Evolutionary conservation across 2,888 invertebrate species (phyloP).

Genomic region (Neoscelio sp.): DNA sequence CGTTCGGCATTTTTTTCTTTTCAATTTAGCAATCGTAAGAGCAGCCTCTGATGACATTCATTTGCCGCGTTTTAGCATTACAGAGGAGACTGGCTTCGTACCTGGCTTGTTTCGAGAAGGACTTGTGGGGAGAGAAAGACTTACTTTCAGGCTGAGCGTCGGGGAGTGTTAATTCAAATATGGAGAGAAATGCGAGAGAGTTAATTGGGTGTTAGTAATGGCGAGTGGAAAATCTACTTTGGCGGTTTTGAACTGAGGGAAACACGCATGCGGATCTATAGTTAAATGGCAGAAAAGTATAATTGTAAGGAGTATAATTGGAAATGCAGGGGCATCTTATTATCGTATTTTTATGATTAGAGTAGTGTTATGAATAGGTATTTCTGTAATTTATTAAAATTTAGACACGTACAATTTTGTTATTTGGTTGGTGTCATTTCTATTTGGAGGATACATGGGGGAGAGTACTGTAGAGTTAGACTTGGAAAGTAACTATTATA

Average conservation of each 20-base stretch:
- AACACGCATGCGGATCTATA: neutral
- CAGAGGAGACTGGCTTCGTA: neutral
- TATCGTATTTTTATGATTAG: too few species aligned
- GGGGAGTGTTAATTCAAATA: conserved; percentile 17
- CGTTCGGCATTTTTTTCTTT: conserved; percentile 53
- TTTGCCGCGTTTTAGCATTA: conserved; percentile 26
- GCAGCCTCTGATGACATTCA: conserved; percentile 39
- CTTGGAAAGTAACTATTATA: too few species aligned
- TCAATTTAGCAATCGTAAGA: conserved; percentile 45
- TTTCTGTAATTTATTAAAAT: too few species aligned
- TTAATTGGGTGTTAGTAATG: conserved; percentile 24
- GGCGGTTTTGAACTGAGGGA: conserved; percentile 11
- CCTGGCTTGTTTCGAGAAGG: neutral
- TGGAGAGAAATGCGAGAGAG: conserved; percentile 11
- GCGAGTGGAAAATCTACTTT: conserved; percentile 17
- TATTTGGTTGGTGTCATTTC: too few species aligned
- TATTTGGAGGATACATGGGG: too few species aligned
- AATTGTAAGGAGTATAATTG: neutral
- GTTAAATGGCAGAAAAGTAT: neutral
- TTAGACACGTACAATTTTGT: too few species aligned
- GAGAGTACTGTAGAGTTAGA: too few species aligned
- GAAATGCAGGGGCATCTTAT: too few species aligned
- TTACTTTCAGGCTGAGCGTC: conserved; percentile 7
- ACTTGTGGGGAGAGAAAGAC: conserved; percentile 18
- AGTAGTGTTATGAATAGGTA: too few species aligned